Percentiles rank a stretch among this genome's conserved stretches.
These are phyloP conservation scores for Cetonia aurata DNA, from an alignment of 2,888 invertebrate genomes.

Conservation along the genomic window DNA sequence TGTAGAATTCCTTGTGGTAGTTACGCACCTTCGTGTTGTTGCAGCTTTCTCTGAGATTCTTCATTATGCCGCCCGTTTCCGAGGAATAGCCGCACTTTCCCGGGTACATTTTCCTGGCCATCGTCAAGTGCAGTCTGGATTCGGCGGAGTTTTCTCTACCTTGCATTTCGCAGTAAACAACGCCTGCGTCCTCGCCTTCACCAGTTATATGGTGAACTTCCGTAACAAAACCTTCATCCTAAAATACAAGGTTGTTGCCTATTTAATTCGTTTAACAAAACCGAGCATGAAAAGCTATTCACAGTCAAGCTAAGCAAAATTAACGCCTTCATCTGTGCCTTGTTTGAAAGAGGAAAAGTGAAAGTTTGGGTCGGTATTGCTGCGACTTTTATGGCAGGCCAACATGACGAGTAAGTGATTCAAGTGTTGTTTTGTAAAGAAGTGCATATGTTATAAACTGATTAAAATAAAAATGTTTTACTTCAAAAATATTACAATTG, in stretches of 20 bases:
- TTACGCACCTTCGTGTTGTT: slow-evolving; percentile 82
- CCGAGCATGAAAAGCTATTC: no score
- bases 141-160: slow-evolving; percentile 86
- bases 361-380: no score
- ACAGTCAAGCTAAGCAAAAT: no score
- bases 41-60: slow-evolving; percentile 85
- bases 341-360: no score
- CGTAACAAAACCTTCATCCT: slow-evolving; percentile 86
- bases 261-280: not conserved
- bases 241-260: slow-evolving; percentile 42
- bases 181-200: slow-evolving; percentile 90
- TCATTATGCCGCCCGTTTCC: slow-evolving; percentile 87
- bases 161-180: slow-evolving; percentile 97
- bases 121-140: slow-evolving; percentile 74
- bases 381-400: no score
- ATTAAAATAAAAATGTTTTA: no score
- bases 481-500: no score
- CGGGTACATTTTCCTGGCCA: slow-evolving; percentile 82
- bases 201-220: slow-evolving; percentile 94
- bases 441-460: no score
- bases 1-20: slow-evolving; percentile 89
- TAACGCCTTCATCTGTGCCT: no score
- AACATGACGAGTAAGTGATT: no score
- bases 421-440: no score
- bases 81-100: slow-evolving; percentile 86